Percentiles rank a stretch among this genome's conserved stretches.
These are phyloP conservation scores for Asbolus verrucosus DNA, from an alignment of 1,140 invertebrate genomes.

Conservation along the genomic window DNA sequence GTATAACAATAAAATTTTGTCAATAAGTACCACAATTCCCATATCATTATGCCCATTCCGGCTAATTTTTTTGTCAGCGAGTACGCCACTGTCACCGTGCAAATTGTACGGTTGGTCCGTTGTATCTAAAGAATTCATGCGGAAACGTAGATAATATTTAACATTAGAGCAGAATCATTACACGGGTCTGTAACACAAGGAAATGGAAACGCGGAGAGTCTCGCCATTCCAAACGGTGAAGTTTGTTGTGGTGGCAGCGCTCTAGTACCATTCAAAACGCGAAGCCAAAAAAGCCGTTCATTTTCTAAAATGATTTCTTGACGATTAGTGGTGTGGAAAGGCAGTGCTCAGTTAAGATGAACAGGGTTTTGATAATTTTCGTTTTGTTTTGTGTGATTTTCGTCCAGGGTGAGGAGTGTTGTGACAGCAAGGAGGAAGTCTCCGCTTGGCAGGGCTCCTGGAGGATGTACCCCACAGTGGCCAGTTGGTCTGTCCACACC, in stretches of 20 bases:
- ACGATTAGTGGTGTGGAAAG: neutral
- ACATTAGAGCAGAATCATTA: slow-evolving; percentile 58
- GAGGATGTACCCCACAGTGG: slow-evolving; percentile 51
- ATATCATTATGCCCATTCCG: neutral
- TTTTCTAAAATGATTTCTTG: slow-evolving; percentile 40
- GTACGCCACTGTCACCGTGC: slow-evolving; percentile 47
- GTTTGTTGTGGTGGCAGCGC: slow-evolving; percentile 43
- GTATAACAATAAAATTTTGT: no score
- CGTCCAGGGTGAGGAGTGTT: slow-evolving; percentile 27
- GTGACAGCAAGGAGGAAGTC: slow-evolving; percentile 20
- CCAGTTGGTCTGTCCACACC: slow-evolving; percentile 55
- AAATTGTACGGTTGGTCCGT: slow-evolving; percentile 55
- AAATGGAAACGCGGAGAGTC: slow-evolving; percentile 47
- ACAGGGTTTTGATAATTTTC: slow-evolving; percentile 37
- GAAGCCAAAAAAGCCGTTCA: slow-evolving; percentile 38
- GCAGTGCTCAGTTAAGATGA: no score
- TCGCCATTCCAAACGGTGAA: slow-evolving; percentile 1
- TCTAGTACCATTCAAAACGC: slow-evolving; percentile 8
- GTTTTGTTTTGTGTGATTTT: slow-evolving; percentile 35
- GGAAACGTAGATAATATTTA: slow-evolving; percentile 60
- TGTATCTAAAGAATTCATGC: slow-evolving; percentile 58
- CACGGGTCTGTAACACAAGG: slow-evolving; percentile 48
- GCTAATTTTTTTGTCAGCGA: slow-evolving; percentile 4
- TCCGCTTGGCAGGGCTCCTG: slow-evolving; percentile 49
- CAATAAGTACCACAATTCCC: no score